A percentile compares a stretch with the other conserved stretches of the same genome.
These are phyloP conservation scores for Anorthoa munda DNA, from an alignment of 2,888 invertebrate genomes.

Conservation along the genomic window DNA sequence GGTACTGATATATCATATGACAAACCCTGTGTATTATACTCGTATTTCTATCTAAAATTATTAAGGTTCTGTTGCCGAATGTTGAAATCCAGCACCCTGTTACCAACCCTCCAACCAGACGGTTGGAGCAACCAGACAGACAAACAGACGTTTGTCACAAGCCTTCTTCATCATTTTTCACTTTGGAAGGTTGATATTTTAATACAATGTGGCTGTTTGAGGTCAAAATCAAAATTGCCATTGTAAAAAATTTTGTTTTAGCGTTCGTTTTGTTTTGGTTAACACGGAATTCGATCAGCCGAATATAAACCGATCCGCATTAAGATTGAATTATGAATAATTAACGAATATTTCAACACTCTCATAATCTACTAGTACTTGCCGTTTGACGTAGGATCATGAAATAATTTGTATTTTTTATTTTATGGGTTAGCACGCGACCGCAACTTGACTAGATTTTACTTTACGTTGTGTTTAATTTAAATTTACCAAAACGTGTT, in stretches of 20 bases:
- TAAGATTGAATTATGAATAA: neutral
- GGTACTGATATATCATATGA: conserved; percentile 12
- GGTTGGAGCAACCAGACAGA: too few relatives aligned
- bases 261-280: neutral
- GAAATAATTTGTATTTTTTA: too few relatives aligned
- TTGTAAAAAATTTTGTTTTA: neutral
- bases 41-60: conserved; percentile 72
- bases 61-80: conserved; percentile 8
- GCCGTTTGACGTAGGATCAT: too few relatives aligned
- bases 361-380: neutral
- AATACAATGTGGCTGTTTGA: neutral
- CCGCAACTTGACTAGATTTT: neutral
- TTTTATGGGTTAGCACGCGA: too few relatives aligned
- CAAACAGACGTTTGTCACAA: neutral
- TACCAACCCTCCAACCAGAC: neutral
- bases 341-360: neutral
- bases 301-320: neutral
- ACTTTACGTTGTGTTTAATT: conserved; percentile 27
- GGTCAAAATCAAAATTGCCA: neutral
- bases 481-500: conserved; percentile 23
- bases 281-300: too few relatives aligned
- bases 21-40: neutral
- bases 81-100: neutral
- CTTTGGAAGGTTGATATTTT: neutral
- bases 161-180: neutral